These are phyloP conservation scores for Artemia sinica DNA, from an alignment of 2,888 invertebrate genomes.

Conservation along the genomic window DNA sequence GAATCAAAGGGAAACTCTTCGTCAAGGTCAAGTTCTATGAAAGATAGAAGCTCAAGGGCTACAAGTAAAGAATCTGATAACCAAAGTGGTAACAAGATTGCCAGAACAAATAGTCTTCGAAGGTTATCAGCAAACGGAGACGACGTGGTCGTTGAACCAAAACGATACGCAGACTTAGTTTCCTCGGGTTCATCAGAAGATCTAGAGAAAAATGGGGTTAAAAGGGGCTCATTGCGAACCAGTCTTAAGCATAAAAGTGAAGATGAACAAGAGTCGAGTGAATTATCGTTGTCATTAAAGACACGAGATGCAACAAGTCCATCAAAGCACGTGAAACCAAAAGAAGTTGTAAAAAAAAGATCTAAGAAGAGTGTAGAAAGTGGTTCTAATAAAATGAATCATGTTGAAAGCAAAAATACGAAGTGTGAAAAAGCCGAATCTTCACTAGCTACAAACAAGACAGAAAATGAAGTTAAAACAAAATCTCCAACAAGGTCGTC, in stretches of 20 bases:
- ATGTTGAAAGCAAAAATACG: neutral
- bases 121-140: neutral
- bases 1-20: slow-evolving; percentile 21
- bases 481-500: neutral
- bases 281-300: slow-evolving; percentile 21
- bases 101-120: slow-evolving; percentile 14
- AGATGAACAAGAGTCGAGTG: slow-evolving; percentile 24
- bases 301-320: slow-evolving; percentile 20
- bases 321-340: slow-evolving; percentile 27
- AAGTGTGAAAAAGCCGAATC: slow-evolving; percentile 15
- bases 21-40: neutral
- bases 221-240: slow-evolving; percentile 11
- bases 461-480: neutral
- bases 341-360: slow-evolving; percentile 27
- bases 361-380: neutral
- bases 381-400: slow-evolving; percentile 11
- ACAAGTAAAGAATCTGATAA: slow-evolving; percentile 15
- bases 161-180: slow-evolving; percentile 7
- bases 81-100: neutral
- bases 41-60: slow-evolving; percentile 14
- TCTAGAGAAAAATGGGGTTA: neutral
- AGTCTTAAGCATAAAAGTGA: slow-evolving; percentile 3
- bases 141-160: slow-evolving; percentile 16
- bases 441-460: neutral
- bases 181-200: slow-evolving; percentile 15